phyloP scores from a whole-genome alignment of 2,888 invertebrate species.

The Vandiemenella viatica region DNA sequence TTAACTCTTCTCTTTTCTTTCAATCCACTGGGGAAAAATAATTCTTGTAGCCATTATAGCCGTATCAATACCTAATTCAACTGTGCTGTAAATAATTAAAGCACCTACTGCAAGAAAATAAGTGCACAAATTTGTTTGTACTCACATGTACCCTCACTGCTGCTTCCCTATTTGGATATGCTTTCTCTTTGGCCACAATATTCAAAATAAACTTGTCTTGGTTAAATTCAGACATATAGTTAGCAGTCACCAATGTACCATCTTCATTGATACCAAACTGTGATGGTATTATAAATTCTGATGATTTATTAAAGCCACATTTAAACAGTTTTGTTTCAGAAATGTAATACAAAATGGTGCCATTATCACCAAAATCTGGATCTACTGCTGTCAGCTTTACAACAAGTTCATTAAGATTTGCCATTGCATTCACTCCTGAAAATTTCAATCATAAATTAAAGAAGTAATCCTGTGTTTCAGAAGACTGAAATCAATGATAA shows the following conservation, averaged over 20 bases:
- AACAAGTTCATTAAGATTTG: conserved; percentile 58
- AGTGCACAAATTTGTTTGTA: too few relatives aligned
- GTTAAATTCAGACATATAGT: conserved; percentile 75
- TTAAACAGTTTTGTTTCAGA: conserved; percentile 68
- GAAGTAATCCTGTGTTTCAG: too few relatives aligned
- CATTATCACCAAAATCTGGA: conserved; percentile 69
- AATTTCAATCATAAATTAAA: conserved; percentile 34
- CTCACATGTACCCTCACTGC: conserved; percentile 63
- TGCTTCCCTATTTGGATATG: conserved; percentile 62
- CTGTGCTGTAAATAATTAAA: too few relatives aligned
- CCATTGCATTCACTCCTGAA: conserved; percentile 61
- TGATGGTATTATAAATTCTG: conserved; percentile 76
- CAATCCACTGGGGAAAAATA: too few relatives aligned
- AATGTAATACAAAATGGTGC: conserved; percentile 66
- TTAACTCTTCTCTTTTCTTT: too few relatives aligned
- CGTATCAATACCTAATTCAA: too few relatives aligned
- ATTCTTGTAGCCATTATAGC: too few relatives aligned
- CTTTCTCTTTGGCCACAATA: conserved; percentile 65
- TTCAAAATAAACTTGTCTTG: conserved; percentile 76
- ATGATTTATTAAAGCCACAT: conserved; percentile 56
- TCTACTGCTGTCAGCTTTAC: conserved; percentile 64
- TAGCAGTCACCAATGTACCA: conserved; percentile 57
- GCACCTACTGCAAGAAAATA: too few relatives aligned
- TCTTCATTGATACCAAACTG: conserved; percentile 66
- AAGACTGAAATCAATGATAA: too few relatives aligned